Evolutionary conservation across 2,888 invertebrate species (phyloP), one percentile per base, ranked within the genome.

Genomic region (Drosophila sordidula): DNA sequence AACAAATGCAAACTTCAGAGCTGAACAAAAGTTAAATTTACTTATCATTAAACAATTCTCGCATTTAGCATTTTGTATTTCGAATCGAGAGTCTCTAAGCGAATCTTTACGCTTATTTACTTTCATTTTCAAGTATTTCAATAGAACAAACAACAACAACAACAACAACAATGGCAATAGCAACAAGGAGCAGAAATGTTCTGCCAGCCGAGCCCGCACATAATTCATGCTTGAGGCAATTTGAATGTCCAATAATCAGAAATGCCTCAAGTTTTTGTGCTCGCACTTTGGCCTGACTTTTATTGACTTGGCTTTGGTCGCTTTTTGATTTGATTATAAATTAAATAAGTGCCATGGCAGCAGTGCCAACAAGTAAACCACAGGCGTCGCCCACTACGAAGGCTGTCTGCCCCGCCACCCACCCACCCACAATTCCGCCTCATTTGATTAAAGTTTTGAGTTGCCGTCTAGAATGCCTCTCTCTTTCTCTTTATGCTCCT

Each of bases 81-180:
- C 42, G 51, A 42, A 50, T 44, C 52, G 66, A 11, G 66, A 80
- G 74, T 75, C 87, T 68, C 62, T 80, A 87, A 83, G 87, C 80
- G 75, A 83, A 83, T 86, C 83, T 88, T 88, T 55, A 88, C 89
- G 89, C 87, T 83, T 83, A 83, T 83, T 83, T 89, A 83, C 87
- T 71, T 87, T 80, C 74, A 77, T 77, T 88, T 69, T 69, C 56
- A 56, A 36, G 71, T 66, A 67, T 81, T 85, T 85, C 64, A 65
- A 86, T 70, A 64, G 61, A 26, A 42, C 65, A 56, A 55, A 56
- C 83, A 66, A 70, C 68, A 49, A 49, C 49, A 56, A 50, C 46
- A 58, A 22, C 50, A 54, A 63, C 77, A 80, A 58, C 34, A 67
- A 69, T 62, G 49, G 51, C 39, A 49, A 69, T 59, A 54, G 54